These are phyloP conservation scores for Sylvilagus bachmani DNA, from an alignment of 2,113 vertebrate genomes.

Conservation along the genomic window DNA sequence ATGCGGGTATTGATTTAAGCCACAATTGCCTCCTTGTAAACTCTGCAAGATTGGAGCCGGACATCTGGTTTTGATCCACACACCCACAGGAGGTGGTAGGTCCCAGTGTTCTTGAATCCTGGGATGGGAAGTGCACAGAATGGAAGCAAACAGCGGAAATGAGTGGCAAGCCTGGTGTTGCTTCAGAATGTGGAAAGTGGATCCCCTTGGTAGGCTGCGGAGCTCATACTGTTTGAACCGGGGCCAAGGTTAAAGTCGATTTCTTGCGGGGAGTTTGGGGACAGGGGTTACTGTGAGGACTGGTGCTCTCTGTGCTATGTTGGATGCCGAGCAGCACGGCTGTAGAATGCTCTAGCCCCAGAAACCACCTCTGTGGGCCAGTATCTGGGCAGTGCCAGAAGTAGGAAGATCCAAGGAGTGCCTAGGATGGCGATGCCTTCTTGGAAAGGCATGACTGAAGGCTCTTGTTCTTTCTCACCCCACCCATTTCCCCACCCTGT, in stretches of 20 bases:
- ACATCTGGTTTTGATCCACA: slow-evolving; percentile 81
- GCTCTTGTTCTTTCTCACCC: not conserved
- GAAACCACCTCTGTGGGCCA: not conserved
- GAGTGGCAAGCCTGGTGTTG: not conserved
- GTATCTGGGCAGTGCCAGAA: not conserved
- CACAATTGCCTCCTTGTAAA: slow-evolving; percentile 74
- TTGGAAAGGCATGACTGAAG: not conserved
- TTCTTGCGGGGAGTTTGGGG: not conserved
- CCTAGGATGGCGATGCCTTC: not conserved
- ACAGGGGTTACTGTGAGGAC: not conserved
- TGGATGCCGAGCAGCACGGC: not conserved
- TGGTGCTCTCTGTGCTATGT: not conserved
- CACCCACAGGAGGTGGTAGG: slow-evolving; percentile 36
- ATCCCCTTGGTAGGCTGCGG: not conserved
- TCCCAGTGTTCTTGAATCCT: slow-evolving; percentile 60
- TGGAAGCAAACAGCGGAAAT: not conserved
- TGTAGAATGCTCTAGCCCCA: not conserved
- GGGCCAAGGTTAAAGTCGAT: not conserved
- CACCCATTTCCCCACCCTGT: not conserved
- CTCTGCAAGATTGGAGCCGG: slow-evolving; percentile 30
- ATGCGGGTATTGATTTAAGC: slow-evolving; percentile 72
- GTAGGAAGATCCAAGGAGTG: not conserved
- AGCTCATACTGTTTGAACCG: not conserved
- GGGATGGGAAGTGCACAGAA: not conserved
- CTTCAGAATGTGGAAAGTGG: not conserved